Percentiles rank a stretch among this genome's conserved stretches.
Conservation (phyloP, 53 echinoderm and acorn worm species). For the Actinopyga echinites region DNA sequence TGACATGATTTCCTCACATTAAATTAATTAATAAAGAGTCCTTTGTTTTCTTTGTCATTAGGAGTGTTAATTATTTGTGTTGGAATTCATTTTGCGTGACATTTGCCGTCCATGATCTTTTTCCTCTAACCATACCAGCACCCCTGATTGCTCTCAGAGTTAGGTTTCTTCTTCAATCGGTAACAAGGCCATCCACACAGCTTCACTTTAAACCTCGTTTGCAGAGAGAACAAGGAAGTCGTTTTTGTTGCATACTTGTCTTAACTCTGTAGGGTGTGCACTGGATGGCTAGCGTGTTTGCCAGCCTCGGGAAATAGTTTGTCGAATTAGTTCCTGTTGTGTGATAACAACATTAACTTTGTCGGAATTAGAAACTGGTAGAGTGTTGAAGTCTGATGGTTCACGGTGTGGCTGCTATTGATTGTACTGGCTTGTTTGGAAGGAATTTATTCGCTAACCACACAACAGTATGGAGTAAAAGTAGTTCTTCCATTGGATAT, state of each 20-base stretch:
- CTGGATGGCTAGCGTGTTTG: background rate
- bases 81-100: background rate
- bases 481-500: too few species aligned
- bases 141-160: conserved; percentile 7
- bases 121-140: conserved; percentile 1
- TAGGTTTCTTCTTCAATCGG: background rate
- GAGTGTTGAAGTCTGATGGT: too few species aligned
- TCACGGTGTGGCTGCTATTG: too few species aligned
- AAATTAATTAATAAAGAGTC: background rate
- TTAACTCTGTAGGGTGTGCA: conserved; percentile 11
- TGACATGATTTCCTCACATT: background rate
- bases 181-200: background rate
- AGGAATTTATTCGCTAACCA: too few species aligned
- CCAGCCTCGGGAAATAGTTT: background rate
- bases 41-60: background rate
- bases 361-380: too few species aligned
- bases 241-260: background rate
- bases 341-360: background rate
- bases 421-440: too few species aligned
- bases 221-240: background rate
- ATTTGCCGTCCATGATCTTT: too few species aligned
- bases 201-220: background rate
- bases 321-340: conserved; percentile 22
- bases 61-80: background rate
- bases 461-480: too few species aligned